Base-by-base conservation (phyloP, 2,888 invertebrate genomes). In the Drosophila parthenogenetica region DNA sequence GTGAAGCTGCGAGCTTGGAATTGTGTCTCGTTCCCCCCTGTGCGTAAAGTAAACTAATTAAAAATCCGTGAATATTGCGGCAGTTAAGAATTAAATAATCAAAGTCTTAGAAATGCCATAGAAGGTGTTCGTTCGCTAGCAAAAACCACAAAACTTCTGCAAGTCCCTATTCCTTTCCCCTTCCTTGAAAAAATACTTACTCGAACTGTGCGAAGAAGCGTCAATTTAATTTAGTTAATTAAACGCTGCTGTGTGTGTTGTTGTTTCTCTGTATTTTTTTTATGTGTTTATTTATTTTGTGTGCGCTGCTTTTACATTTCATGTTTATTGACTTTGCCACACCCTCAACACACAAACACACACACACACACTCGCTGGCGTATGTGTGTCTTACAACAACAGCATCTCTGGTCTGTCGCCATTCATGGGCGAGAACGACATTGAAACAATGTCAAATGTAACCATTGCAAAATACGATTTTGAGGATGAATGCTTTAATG, bases 361-460 rank as follows among this genome's bases (percentile, higher is more conserved):
- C 61, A 62, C 64, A 50, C 55, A 59, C 61, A 48, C 64, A 42
- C 62, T 37, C 53, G 37, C 46, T 37, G 5, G 48, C 37, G 19
- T 7, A 69, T 53, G 42, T 45, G 57, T 45, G 57, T 54, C 59
- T 54, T 35, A 68, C 58, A 42, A 46, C 22, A 37, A 67, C 79
- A 97, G 97, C 81, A 93, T 99, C 85, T 99, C 99, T 35, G 99
- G 99, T 5, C 93, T 99, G 67, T 99, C 99, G 5, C 99, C 99
- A 13, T 99, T 99, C 93, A 98, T 99, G 97, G 99, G 99, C 1
- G 97, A 98, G 91, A 98, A 96, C 49, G 99, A 99, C 92, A 96
- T 97, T 82, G 98, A 99, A 92, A 99, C 99, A 8, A 98, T 99
- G 96, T 97, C 97, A n/a, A 99, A 99, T 92, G 98, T 99, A 32